These are phyloP conservation scores for Pseudanteris insignis DNA, from an alignment of 2,888 invertebrate species.

Conservation along the genomic window DNA sequence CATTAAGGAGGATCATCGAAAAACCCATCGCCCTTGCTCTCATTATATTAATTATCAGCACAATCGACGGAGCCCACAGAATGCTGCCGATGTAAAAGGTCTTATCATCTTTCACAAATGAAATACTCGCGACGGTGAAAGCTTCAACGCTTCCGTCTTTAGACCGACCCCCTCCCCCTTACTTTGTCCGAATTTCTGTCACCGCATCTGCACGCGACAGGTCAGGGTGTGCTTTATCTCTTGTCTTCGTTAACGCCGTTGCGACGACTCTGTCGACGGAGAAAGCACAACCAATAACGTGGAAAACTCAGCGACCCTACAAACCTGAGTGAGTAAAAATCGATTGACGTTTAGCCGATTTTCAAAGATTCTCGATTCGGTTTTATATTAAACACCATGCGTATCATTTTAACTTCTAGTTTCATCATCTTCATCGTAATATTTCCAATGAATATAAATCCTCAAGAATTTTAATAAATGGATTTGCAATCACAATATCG, in stretches of 20 bases:
- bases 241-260: slow-evolving; percentile 10
- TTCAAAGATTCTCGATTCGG: no score
- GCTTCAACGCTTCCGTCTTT: slow-evolving; percentile 13
- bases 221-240: slow-evolving; percentile 36
- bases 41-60: slow-evolving; percentile 14
- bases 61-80: background rate
- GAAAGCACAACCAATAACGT: background rate
- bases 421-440: no score
- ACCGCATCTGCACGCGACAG: slow-evolving; percentile 40
- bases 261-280: slow-evolving; percentile 15
- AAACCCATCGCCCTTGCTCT: slow-evolving; percentile 1
- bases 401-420: no score
- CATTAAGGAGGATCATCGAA: slow-evolving; percentile 1
- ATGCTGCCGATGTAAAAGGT: slow-evolving; percentile 21
- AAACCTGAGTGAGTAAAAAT: background rate
- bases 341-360: background rate
- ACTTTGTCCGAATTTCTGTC: slow-evolving; percentile 21
- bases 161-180: no score
- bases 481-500: no score
- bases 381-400: no score
- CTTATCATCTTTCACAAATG: slow-evolving; percentile 28
- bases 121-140: slow-evolving; percentile 29
- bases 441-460: no score
- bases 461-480: no score
- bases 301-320: no score